These are phyloP conservation scores for Eueides isabella DNA, from an alignment of 1,140 invertebrate genomes.

Conservation along the genomic window DNA sequence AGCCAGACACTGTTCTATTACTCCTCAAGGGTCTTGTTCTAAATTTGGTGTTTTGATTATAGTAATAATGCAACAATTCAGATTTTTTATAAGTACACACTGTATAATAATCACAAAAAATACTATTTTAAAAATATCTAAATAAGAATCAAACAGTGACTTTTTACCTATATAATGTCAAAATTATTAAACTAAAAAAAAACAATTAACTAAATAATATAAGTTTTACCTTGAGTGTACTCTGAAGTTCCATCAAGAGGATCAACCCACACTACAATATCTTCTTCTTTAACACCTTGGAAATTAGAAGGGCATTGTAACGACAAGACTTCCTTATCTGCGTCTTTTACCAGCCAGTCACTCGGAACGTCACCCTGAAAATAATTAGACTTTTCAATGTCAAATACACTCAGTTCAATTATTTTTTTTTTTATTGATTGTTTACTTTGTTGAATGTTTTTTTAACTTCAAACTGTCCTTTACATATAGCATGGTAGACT, in stretches of 20 bases:
- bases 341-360: slow-evolving; percentile 88
- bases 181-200: not conserved
- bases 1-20: no score
- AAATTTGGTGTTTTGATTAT: no score
- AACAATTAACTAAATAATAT: not conserved
- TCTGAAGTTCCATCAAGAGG: slow-evolving; percentile 98
- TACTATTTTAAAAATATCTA: no score
- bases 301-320: slow-evolving; percentile 87
- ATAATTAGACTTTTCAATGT: slow-evolving; percentile 29
- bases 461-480: no score
- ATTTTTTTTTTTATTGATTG: not conserved
- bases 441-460: not conserved
- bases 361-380: slow-evolving; percentile 83
- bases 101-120: no score
- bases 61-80: no score
- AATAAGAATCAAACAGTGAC: no score
- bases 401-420: slow-evolving; percentile 12
- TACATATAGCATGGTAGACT: no score
- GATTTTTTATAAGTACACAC: no score
- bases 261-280: slow-evolving; percentile 98
- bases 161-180: no score
- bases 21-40: no score
- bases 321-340: slow-evolving; percentile 87
- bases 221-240: slow-evolving; percentile 89
- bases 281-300: slow-evolving; percentile 85